Evolutionary conservation across 2,888 invertebrate genomes (phyloP).

Genomic region (Lasius fuliginosus): DNA sequence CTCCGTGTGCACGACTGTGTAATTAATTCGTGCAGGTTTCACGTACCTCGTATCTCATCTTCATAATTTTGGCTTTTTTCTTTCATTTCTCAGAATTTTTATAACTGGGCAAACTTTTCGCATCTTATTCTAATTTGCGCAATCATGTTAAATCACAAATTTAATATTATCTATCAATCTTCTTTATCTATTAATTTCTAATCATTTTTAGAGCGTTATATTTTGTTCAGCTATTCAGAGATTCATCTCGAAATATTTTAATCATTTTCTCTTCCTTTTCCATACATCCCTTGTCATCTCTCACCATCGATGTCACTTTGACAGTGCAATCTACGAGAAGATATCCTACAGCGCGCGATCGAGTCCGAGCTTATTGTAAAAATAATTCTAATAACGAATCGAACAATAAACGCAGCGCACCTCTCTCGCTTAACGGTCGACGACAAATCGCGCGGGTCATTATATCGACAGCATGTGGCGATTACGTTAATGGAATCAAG

Average conservation of each 20-base stretch:
- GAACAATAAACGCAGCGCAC: neutral
- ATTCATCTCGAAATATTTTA: neutral
- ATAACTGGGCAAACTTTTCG: neutral
- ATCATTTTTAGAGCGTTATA: neutral
- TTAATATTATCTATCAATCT: neutral
- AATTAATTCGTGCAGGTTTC: constrained; percentile 26
- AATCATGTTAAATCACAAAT: neutral
- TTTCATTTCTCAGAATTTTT: neutral
- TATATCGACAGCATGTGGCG: constrained; percentile 15
- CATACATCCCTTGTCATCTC: neutral
- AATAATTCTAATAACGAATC: constrained; percentile 15
- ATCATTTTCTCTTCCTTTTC: neutral
- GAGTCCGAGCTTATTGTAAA: neutral
- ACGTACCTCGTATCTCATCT: neutral
- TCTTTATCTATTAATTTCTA: neutral
- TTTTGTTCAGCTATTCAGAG: neutral
- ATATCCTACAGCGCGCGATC: neutral
- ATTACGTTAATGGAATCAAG: constrained; percentile 48
- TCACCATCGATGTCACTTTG: neutral
- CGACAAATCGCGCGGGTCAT: constrained; percentile 30
- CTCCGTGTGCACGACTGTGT: neutral
- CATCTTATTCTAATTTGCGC: neutral
- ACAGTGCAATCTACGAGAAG: neutral
- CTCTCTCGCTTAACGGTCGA: neutral
- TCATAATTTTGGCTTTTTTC: constrained; percentile 6